A percentile compares a stretch with the other conserved stretches of the same genome.
These are phyloP conservation scores for Paraplagusia blochii DNA, from an alignment of 2,113 vertebrate species.

Conservation along the genomic window DNA sequence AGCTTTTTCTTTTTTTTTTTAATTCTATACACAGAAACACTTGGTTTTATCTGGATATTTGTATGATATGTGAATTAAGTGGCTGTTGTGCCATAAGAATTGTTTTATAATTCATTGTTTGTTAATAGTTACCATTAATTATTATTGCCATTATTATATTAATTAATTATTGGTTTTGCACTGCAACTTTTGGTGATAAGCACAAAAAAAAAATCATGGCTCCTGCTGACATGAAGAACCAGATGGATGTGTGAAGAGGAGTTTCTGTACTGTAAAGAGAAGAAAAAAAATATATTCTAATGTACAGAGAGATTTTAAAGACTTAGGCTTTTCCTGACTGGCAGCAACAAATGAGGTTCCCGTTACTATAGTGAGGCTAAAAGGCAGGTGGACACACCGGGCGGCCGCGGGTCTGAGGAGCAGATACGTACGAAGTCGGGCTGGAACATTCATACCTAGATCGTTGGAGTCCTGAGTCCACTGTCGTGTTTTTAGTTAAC, in stretches of 20 bases:
- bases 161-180: conserved; percentile 95
- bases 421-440: conserved; percentile 30
- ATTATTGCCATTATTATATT: conserved; percentile 65
- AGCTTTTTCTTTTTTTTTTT: conserved; percentile 78
- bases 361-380: conserved; percentile 42
- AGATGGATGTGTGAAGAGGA: conserved; percentile 91
- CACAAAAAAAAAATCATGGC: conserved; percentile 99
- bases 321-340: conserved; percentile 54
- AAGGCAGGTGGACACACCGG: conserved; percentile 38
- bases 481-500: not conserved
- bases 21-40: conserved; percentile 76
- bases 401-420: conserved; percentile 30
- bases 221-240: conserved; percentile 97
- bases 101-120: conserved; percentile 92
- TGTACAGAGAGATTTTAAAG: conserved; percentile 82
- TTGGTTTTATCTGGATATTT: conserved; percentile 92
- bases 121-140: conserved; percentile 75
- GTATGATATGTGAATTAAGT: conserved; percentile 99
- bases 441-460: conserved; percentile 11
- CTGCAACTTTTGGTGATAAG: conserved; percentile 99
- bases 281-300: conserved; percentile 76
- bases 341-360: conserved; percentile 44
- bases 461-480: no score
- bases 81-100: conserved; percentile 97
- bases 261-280: conserved; percentile 90